Percentiles rank a stretch among this genome's conserved stretches.
Evolutionary conservation across 2,888 invertebrate genomes (phyloP).

Genomic region (Sylvicola cinctus): DNA sequence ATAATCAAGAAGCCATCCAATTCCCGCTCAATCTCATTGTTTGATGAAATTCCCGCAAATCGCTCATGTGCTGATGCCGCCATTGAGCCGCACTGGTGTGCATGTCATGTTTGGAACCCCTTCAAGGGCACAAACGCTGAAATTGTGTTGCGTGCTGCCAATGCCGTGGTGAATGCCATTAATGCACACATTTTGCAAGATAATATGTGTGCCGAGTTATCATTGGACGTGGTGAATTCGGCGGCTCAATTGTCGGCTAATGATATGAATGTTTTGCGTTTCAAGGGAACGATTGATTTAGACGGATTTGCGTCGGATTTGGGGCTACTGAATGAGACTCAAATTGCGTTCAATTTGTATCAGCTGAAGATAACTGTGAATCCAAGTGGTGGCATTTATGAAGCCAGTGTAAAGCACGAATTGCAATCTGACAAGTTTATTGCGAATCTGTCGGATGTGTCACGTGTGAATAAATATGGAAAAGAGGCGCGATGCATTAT

Average conservation of each 20-base stretch:
- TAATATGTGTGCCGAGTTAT: slow-evolving; percentile 35
- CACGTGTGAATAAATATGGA: slow-evolving; percentile 67
- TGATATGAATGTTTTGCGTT: slow-evolving; percentile 44
- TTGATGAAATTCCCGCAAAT: slow-evolving; percentile 40
- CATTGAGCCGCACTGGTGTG: slow-evolving; percentile 91
- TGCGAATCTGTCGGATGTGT: slow-evolving; percentile 47
- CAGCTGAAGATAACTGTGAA: slow-evolving; percentile 55
- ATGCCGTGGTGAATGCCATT: slow-evolving; percentile 36
- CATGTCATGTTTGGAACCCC: slow-evolving; percentile 61
- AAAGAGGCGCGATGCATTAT: slow-evolving; percentile 63
- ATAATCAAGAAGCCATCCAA: no score
- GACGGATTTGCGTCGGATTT: slow-evolving; percentile 74
- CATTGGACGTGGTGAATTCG: slow-evolving; percentile 36
- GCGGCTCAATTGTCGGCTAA: slow-evolving; percentile 53
- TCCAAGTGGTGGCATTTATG: slow-evolving; percentile 64
- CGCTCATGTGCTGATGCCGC: slow-evolving; percentile 73
- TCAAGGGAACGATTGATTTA: slow-evolving; percentile 47
- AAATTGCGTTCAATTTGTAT: slow-evolving; percentile 39
- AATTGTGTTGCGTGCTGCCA: slow-evolving; percentile 31
- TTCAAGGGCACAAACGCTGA: slow-evolving; percentile 28
- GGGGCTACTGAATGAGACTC: slow-evolving; percentile 35
- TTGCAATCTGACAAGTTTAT: slow-evolving; percentile 33
- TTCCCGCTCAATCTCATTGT: slow-evolving; percentile 20
- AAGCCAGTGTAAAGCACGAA: slow-evolving; percentile 52
- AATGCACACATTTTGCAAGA: slow-evolving; percentile 35